Evolutionary conservation across 2,888 invertebrate genomes (phyloP).

Genomic region (Acleris sparsana): DNA sequence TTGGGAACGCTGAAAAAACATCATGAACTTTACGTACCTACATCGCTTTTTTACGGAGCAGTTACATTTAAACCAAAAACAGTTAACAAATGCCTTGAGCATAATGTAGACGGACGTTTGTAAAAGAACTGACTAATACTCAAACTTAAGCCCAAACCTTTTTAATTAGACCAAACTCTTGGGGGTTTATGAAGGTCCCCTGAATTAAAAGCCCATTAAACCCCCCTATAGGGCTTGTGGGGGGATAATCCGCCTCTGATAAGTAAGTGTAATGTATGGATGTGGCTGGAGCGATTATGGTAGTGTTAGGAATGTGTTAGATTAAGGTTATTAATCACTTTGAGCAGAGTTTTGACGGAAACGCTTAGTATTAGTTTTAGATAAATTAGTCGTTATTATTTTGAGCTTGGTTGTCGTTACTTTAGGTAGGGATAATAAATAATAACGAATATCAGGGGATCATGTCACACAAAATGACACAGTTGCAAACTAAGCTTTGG

Average conservation of each 20-base stretch:
- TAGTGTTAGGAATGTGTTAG: constrained; percentile 6
- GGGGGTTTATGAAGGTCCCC: constrained; percentile 37
- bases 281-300: constrained; percentile 21
- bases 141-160: constrained; percentile 10
- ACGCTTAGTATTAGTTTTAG: constrained; percentile 5
- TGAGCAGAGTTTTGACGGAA: constrained; percentile 1
- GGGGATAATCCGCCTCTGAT: constrained; percentile 36
- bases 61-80: too few relatives aligned
- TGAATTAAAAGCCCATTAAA: constrained; percentile 39
- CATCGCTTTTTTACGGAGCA: too few relatives aligned
- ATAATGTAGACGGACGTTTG: not conserved
- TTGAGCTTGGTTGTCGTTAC: not conserved
- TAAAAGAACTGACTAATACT: not conserved
- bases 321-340: constrained; percentile 6
- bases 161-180: constrained; percentile 33
- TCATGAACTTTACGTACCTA: too few relatives aligned
- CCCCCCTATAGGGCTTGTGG: constrained; percentile 33
- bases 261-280: constrained; percentile 32
- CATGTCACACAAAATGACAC: too few relatives aligned
- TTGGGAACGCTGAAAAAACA: too few relatives aligned
- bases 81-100: too few relatives aligned
- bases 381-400: too few relatives aligned
- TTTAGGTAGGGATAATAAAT: too few relatives aligned
- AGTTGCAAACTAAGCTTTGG: too few relatives aligned
- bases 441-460: too few relatives aligned